Percentiles rank a stretch among this genome's conserved stretches.
phyloP scores from a whole-genome alignment of 2,113 vertebrate species.

The Serinus canaria region DNA sequence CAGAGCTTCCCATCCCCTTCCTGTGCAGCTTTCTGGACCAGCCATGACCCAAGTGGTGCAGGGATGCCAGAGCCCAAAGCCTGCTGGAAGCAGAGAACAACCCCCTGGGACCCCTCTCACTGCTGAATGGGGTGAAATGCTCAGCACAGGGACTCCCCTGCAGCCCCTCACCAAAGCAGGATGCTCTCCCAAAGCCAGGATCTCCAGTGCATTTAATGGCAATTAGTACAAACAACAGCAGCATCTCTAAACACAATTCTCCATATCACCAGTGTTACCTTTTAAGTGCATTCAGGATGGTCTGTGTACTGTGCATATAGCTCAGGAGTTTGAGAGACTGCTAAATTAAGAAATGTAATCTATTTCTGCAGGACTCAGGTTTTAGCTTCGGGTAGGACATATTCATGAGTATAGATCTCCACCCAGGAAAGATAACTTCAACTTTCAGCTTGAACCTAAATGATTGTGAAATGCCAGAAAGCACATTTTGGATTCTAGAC shows the following conservation, averaged over 20 bases:
- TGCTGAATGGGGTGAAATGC: accelerated
- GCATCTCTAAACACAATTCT: not conserved
- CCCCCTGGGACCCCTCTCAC: accelerated
- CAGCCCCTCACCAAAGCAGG: not conserved
- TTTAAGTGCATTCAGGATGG: not conserved
- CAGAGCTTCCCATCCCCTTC: accelerated
- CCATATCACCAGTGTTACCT: not conserved
- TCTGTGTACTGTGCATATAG: not conserved
- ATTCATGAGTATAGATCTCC: not conserved
- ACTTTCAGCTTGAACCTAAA: not conserved
- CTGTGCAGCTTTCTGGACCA: not conserved
- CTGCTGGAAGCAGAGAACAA: not conserved
- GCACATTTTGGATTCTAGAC: not conserved
- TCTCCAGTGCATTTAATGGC: not conserved
- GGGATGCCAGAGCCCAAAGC: not conserved
- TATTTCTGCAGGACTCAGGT: not conserved
- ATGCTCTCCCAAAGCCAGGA: not conserved
- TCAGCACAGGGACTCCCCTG: not conserved
- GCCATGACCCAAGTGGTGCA: accelerated
- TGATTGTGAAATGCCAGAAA: not conserved
- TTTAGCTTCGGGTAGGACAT: not conserved
- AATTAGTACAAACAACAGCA: not conserved
- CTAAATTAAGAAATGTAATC: not conserved
- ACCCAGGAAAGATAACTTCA: not conserved
- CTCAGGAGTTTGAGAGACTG: not conserved